A percentile compares a stretch with the other conserved stretches of the same genome.
Evolutionary conservation across 2,888 invertebrate species (phyloP).

Genomic region (Carpatolechia fugitivella): DNA sequence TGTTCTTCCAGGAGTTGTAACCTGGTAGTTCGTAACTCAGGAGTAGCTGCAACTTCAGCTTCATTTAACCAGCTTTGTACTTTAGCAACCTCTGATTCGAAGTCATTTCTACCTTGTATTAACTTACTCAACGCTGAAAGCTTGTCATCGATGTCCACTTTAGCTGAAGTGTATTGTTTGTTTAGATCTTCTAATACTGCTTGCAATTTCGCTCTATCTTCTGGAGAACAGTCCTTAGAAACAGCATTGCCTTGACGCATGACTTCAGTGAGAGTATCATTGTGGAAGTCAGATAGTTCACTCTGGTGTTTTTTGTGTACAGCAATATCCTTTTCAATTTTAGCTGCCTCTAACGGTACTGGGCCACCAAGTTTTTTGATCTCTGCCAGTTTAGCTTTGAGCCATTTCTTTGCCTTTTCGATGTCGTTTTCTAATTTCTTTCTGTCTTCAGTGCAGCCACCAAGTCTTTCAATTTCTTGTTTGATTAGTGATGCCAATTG

Average conservation of each 20-base stretch:
- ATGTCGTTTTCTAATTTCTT: slow-evolving; percentile 88
- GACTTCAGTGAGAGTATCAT: slow-evolving; percentile 86
- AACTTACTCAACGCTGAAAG: slow-evolving; percentile 85
- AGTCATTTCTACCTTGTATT: slow-evolving; percentile 87
- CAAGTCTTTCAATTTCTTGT: slow-evolving; percentile 85
- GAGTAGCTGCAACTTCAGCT: slow-evolving; percentile 91
- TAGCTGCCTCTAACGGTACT: slow-evolving; percentile 87
- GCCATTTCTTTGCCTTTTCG: slow-evolving; percentile 89
- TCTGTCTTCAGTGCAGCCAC: slow-evolving; percentile 84
- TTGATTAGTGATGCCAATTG: slow-evolving; percentile 85
- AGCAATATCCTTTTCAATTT: slow-evolving; percentile 90
- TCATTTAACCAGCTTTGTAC: slow-evolving; percentile 94
- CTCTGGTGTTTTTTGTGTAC: slow-evolving; percentile 86
- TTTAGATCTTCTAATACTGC: slow-evolving; percentile 83
- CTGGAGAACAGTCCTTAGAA: slow-evolving; percentile 89
- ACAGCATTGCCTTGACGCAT: slow-evolving; percentile 87
- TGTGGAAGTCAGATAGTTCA: slow-evolving; percentile 88
- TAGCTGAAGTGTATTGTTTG: slow-evolving; percentile 85
- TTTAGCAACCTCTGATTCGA: slow-evolving; percentile 89
- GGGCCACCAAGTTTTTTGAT: slow-evolving; percentile 87
- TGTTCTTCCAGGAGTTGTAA: slow-evolving; percentile 93
- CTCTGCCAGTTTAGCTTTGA: slow-evolving; percentile 87
- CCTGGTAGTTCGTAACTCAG: slow-evolving; percentile 88
- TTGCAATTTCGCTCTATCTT: slow-evolving; percentile 83
- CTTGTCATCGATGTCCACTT: slow-evolving; percentile 86